Base-by-base conservation (phyloP, 1,140 invertebrate species). In the Tetragnatha versicolor region DNA sequence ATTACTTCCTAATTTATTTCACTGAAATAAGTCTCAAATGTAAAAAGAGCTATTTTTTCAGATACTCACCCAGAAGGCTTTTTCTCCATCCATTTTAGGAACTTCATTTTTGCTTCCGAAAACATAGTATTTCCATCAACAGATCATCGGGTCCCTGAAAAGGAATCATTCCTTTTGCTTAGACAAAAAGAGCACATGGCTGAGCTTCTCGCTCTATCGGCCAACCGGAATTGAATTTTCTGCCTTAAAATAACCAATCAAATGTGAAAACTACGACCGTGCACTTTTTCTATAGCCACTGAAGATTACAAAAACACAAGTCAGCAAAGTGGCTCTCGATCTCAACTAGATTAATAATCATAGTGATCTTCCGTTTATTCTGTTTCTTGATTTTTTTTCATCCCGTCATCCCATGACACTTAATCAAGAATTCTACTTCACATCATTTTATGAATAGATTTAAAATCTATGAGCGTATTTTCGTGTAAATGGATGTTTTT, bases 11-110 rank as follows among this genome's bases (percentile, higher is more conserved):
- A 47, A 47, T 47, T 47, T 47, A 27, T 33, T 3, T 31, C 27
- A 10, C 10, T 14, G 7, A 33, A 5, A 20, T 45, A 45, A 51
- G 42, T 60, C 58, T 55, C 69, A 73, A 31, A 31, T 29, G 14
- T n/a, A n/a, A n/a, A n/a, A n/a, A n/a, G n/a, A n/a, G n/a, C n/a
- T n/a, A n/a, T n/a, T n/a, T n/a, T n/a, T n/a, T n/a, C n/a, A n/a
- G n/a, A n/a, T n/a, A n/a, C n/a, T n/a, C n/a, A n/a, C n/a, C n/a
- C n/a, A n/a, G 33, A 25, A 20, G 33, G 25, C 27, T 73, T 73
- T 33, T 60, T 73, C 33, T 51, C 69, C 60, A 35, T 55, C 69
- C 69, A 73, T 73, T 73, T 73, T 20, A 73, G 27, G 17, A 73
- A 39, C 9, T 55, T 12, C 69, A 73, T 73, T 22, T 73, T 73